These are phyloP conservation scores for Melanocharis versteri DNA, from an alignment of 2,113 vertebrate species.

Conservation along the genomic window DNA sequence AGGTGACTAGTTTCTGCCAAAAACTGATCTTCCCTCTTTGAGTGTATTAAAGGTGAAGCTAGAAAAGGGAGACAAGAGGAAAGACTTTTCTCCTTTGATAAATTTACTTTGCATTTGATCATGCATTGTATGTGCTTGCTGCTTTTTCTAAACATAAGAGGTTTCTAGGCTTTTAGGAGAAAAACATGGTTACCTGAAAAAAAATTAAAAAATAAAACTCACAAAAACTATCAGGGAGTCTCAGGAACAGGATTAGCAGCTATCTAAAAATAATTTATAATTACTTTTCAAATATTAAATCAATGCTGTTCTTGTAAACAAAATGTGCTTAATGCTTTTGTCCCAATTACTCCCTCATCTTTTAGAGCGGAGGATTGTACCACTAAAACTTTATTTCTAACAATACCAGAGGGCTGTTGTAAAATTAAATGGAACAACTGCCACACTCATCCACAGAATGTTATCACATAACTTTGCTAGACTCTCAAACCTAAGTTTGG, in stretches of 20 bases:
- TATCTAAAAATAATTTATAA: background rate
- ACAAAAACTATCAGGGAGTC: background rate
- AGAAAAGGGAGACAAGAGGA: background rate
- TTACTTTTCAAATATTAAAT: background rate
- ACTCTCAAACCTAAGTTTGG: background rate
- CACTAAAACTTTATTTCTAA: background rate
- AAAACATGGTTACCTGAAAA: background rate
- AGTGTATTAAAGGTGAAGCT: background rate
- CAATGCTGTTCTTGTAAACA: background rate
- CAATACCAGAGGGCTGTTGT: background rate
- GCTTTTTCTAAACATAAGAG: background rate
- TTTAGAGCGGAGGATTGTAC: background rate
- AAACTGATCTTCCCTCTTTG: background rate
- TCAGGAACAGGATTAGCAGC: background rate
- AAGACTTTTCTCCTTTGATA: background rate
- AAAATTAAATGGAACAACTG: background rate
- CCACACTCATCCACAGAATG: background rate
- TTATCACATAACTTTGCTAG: background rate
- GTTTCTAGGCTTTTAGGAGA: background rate
- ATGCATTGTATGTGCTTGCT: background rate
- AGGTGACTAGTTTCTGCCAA: background rate
- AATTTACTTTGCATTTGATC: background rate
- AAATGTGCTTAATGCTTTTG: background rate
- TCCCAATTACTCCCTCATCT: background rate
- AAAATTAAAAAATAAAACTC: background rate